Evolutionary conservation across 2,797 vertebrate genomes (phyloP), one percentile per base, ranked within the genome.

Genomic region (Bradypodion pumilum): DNA sequence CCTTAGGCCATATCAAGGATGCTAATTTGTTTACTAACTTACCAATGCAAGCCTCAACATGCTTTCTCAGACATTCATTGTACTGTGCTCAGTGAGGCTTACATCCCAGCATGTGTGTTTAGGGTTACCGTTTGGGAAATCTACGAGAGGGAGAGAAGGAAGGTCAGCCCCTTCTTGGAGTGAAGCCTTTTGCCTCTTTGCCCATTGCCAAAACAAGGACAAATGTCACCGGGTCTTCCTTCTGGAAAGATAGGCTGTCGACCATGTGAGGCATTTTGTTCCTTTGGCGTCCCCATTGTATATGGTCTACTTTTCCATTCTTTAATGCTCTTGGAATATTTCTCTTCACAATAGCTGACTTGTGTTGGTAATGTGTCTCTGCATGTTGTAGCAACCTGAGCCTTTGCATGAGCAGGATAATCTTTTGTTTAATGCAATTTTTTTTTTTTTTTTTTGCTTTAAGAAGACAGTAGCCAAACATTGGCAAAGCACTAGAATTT

Each of bases 381-480:
- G 92, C 93, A 84, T 92, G 91, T 87, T 90, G 81, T 90, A 94
- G 94, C 93, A 96, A 92, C 92, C 92, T 91, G 91, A 91, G 93
- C 94, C 93, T 90, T 92, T 96, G 95, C 92, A 91, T 91, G 94
- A 96, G 94, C 93, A 94, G 91, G 95, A 91, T 93, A 96, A 94
- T 93, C 90, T 93, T 94, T 96, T 93, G n/a, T 95, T 97, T 96
- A 98, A 97, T 98, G 97, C 97, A 97, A 95, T 97, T 87, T 95
- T 87, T 89, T 93, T 95, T 97, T 87, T 95, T 87, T 89, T 93
- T 95, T 95, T 95, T 95, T 95, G 92, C 93, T 95, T 95, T 94
- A 94, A 94, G 94, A 94, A 95, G 92, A 92, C 95, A 94, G 94
- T 96, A 94, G 94, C 91, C 92, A 93, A 95, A 94, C 96, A 95